A percentile compares a stretch with the other conserved stretches of the same genome.
Conservation (phyloP, 1,140 invertebrate species). For the Samia ricini region DNA sequence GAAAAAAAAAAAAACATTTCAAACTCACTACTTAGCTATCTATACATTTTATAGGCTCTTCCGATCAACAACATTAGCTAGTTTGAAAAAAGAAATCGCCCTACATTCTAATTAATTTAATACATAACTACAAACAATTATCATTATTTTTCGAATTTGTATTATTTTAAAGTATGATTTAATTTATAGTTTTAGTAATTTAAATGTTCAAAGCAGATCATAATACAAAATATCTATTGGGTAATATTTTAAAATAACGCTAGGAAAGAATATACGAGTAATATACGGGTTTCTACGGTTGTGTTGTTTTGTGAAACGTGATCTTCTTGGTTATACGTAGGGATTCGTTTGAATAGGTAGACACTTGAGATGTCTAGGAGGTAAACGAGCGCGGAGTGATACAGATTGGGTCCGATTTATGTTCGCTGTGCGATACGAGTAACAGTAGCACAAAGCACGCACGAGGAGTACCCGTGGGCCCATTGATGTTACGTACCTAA, state of each 20-base stretch:
- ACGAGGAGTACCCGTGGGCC: background rate
- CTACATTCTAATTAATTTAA: no score
- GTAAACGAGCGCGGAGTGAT: constrained; percentile 11
- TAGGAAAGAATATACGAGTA: background rate
- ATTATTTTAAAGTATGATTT: no score
- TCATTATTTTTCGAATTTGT: no score
- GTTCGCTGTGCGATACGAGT: constrained; percentile 10
- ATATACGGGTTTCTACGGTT: no score
- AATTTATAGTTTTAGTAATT: no score
- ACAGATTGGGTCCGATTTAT: constrained; percentile 37
- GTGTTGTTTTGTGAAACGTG: background rate
- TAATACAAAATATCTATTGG: no score
- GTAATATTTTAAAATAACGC: background rate
- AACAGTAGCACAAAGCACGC: background rate
- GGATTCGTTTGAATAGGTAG: background rate
- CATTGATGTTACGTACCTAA: constrained; percentile 10
- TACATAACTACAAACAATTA: no score
- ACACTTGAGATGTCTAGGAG: background rate
- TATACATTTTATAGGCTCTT: background rate
- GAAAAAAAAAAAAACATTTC: background rate
- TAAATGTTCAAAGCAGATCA: no score
- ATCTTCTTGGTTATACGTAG: background rate
- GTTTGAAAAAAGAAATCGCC: no score
- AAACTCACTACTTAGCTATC: background rate
- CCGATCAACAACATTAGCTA: no score